Percentiles rank a stretch among this genome's conserved stretches.
phyloP scores from a whole-genome alignment of 2,113 vertebrate species.

The Arothron firmamentum region DNA sequence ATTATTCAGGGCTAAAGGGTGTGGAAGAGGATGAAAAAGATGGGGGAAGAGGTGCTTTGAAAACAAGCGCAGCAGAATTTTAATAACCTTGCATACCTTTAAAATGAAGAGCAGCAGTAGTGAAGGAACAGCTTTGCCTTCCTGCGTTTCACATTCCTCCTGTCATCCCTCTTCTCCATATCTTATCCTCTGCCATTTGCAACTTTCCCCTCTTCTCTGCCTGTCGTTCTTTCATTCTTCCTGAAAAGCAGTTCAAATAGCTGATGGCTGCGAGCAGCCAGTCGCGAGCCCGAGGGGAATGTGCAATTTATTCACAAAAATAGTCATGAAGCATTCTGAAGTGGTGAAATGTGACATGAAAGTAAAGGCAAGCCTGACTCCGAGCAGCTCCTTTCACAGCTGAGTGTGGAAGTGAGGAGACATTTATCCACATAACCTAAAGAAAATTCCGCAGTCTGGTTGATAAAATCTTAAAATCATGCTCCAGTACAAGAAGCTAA shows the following conservation, averaged over 20 bases:
- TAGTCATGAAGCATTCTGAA: constrained; percentile 1
- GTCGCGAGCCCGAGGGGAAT: constrained; percentile 17
- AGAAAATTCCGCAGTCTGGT: too few relatives aligned
- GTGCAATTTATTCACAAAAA: constrained; percentile 10
- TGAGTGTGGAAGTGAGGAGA: not conserved
- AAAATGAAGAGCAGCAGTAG: constrained; percentile 15
- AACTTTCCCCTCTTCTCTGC: constrained; percentile 16
- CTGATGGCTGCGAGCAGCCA: constrained; percentile 13
- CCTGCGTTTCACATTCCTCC: not conserved
- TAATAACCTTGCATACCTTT: constrained; percentile 23
- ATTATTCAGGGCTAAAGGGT: constrained; percentile 67
- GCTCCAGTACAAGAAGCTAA: not conserved
- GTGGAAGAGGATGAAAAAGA: constrained; percentile 35
- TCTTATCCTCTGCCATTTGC: constrained; percentile 35
- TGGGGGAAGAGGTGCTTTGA: constrained; percentile 15
- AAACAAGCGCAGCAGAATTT: constrained; percentile 21
- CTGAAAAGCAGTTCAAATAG: constrained; percentile 21
- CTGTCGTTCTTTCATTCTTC: constrained; percentile 19
- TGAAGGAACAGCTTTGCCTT: not conserved
- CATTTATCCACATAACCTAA: not conserved
- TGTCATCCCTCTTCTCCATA: constrained; percentile 13
- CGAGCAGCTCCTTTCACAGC: not conserved
- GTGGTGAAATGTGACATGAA: not conserved
- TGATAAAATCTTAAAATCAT: not conserved
- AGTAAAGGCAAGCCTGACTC: not conserved